These are phyloP conservation scores for Pemphredon lugubris DNA, from an alignment of 2,888 invertebrate species.

Conservation along the genomic window DNA sequence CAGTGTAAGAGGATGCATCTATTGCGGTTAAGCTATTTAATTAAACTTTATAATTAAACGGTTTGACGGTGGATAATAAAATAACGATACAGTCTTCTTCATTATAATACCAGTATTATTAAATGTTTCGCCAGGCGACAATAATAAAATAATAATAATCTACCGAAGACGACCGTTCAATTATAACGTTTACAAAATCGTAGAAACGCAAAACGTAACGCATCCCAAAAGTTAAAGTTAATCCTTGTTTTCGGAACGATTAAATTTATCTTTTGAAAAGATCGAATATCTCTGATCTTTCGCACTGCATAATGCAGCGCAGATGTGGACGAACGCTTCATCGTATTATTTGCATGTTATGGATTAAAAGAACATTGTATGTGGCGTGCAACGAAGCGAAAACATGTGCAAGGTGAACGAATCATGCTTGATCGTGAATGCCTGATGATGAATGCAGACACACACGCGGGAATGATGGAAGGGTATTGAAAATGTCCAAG, in stretches of 20 bases:
- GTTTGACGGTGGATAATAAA: constrained; percentile 8
- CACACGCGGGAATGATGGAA: constrained; percentile 15
- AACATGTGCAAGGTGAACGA: constrained; percentile 58
- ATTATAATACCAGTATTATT: no score
- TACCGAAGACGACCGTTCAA: no score
- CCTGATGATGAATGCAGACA: constrained; percentile 37
- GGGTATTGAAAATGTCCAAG: constrained; percentile 41
- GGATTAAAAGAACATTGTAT: constrained; percentile 45
- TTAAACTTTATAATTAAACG: constrained; percentile 50
- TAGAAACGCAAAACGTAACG: no score
- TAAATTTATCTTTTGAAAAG: no score
- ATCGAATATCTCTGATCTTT: no score
- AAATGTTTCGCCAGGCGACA: no score
- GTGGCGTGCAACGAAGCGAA: constrained; percentile 59
- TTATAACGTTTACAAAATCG: no score
- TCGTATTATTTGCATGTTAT: constrained; percentile 30
- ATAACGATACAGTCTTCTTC: no score
- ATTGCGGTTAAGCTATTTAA: constrained; percentile 25
- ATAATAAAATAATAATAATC: no score
- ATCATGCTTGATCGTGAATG: constrained; percentile 61
- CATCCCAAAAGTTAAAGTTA: no score
- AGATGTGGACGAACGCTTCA: no score
- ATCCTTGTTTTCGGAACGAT: no score
- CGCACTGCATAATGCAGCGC: background rate
- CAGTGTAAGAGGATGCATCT: constrained; percentile 56